Percentiles rank a stretch among this genome's conserved stretches.
Conservation (phyloP, 2,797 vertebrate genomes). For the Yasuhikotakia modesta region DNA sequence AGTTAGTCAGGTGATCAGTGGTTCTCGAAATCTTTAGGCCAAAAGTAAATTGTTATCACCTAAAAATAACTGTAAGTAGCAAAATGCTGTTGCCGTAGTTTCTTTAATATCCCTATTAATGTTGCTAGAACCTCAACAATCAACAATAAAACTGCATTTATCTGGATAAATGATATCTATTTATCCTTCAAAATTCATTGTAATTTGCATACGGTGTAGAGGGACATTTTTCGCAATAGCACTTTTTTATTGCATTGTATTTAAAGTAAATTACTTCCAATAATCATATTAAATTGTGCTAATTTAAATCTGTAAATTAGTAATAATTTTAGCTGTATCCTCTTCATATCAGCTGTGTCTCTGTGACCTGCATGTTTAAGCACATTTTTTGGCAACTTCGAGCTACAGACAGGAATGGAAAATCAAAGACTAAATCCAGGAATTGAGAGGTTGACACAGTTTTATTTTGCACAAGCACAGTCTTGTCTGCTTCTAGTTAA, state of each 20-base stretch:
- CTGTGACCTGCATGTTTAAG: neutral
- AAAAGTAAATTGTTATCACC: neutral
- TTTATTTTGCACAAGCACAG: neutral
- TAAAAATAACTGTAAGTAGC: too few species aligned
- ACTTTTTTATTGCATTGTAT: neutral
- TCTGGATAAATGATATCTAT: too few species aligned
- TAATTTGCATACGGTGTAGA: too few species aligned
- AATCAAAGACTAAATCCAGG: too few species aligned
- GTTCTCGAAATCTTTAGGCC: neutral
- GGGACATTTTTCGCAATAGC: too few species aligned
- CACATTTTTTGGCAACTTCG: neutral
- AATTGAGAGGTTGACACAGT: neutral
- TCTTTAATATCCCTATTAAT: too few species aligned
- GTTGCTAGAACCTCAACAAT: too few species aligned
- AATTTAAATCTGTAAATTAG: neutral
- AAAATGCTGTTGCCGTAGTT: too few species aligned
- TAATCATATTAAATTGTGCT: neutral
- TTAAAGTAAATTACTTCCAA: neutral
- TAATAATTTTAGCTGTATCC: too few species aligned
- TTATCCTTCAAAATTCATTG: neutral
- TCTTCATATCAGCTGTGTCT: neutral
- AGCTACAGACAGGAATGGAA: neutral
- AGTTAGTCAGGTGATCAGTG: too few species aligned
- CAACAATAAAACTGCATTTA: too few species aligned
- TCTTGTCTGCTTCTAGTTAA: neutral